Base-by-base conservation (phyloP, 2,797 vertebrate genomes). In the Fratercula arctica region DNA sequence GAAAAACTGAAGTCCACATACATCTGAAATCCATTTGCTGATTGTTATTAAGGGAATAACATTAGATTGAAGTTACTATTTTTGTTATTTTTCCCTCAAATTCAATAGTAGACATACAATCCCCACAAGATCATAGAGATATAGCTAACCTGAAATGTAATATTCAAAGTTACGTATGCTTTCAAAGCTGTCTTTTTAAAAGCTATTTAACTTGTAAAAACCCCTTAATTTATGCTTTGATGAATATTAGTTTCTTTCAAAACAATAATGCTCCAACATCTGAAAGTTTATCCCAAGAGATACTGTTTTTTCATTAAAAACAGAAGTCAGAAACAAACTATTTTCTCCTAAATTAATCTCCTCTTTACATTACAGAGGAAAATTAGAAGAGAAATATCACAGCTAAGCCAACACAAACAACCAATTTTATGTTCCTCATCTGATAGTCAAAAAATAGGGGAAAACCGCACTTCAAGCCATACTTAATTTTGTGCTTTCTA, bases 401-500 rank as follows among this genome's bases (percentile, higher is more conserved):
- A 89, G 57, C 53, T 90, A 87, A 96, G 85, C 84, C 83, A 95
- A 93, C 50, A 78, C n/a, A 95, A 95, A 80, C 79, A 94, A 81
- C 21, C 39, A 83, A 92, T 64, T 63, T 69, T 79, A 61, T 31
- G 59, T 31, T 94, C 35, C 43, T n/a, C 28, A 60, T 85, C 74
- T 74, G 74, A 95, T 1, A 82, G 39, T 23, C 24, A 89, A 90
- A 89, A 92, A 80, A 23, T 2, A 60, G 15, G 33, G 50, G 16
- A 75, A 95, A 95, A 91, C 26, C 37, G 59, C 78, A 73, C 17
- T 72, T 85, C 16, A 37, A 63, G 60, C 16, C 53, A n/a, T 39
- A 45, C 35, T 56, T 82, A 31, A 77, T 83, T 89, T 63, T 77
- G 33, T 56, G 25, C 68, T 77, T 95, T 85, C 76, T 37, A 93